Evolutionary conservation across 2,888 invertebrate genomes (phyloP).

Genomic region (Smittia aterrima): DNA sequence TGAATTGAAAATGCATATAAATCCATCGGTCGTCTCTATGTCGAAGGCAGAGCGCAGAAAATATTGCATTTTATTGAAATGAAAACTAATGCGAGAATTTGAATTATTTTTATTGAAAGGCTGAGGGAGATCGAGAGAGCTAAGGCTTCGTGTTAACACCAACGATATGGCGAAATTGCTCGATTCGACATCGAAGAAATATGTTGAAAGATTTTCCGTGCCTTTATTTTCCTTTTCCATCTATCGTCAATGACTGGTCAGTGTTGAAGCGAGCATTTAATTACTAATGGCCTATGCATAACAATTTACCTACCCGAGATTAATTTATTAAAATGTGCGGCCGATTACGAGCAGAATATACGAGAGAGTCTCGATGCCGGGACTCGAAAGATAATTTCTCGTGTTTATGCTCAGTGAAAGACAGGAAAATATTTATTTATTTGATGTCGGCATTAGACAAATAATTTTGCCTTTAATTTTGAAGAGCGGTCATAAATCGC

Average conservation of each 20-base stretch:
- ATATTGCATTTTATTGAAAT: not conserved
- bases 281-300: conserved; percentile 14
- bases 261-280: conserved; percentile 11
- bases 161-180: not conserved
- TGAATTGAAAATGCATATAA: conserved; percentile 30
- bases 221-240: not conserved
- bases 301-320: not conserved
- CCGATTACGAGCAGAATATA: not conserved
- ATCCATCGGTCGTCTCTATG: conserved; percentile 1
- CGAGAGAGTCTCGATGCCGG: not conserved
- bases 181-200: not conserved
- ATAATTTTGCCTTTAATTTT: conserved; percentile 30
- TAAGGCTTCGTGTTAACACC: conserved; percentile 16
- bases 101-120: conserved; percentile 23
- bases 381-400: not conserved
- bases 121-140: not conserved
- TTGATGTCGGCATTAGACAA: conserved; percentile 33
- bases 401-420: not conserved
- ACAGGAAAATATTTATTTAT: conserved; percentile 10
- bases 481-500: conserved; percentile 25
- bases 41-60: conserved; percentile 1
- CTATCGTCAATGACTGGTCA: conserved; percentile 9
- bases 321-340: conserved; percentile 12
- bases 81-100: conserved; percentile 15
- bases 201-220: conserved; percentile 20